Evolutionary conservation across 2,113 vertebrate genomes (phyloP), one percentile per base, ranked within the genome.

Genomic region (Orcinus orca): DNA sequence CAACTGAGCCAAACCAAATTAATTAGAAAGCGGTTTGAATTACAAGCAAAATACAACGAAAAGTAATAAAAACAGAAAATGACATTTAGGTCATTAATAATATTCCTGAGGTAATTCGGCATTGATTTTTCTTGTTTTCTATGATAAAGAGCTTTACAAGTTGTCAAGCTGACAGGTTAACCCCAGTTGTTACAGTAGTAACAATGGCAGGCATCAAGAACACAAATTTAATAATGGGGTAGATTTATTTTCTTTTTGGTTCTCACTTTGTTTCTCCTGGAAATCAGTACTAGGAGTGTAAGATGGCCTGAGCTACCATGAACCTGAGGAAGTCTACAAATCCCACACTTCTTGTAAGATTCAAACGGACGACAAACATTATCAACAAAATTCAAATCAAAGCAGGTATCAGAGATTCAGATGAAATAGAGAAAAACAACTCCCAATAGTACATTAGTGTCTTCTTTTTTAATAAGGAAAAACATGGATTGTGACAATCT

Each of bases 21-120:
- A 99, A 99, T 99, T 99, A 99, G 99, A 98, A 98, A 97, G 98
- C 91, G 98, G 99, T 99, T 99, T 99, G 99, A 99, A 99, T 98
- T 99, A 99, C 98, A 99, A 99, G 98, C 98, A 99, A 99, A 99
- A 99, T 98, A 99, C 98, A 99, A 98, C 98, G 98, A 99, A 99
- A 98, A 95, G 97, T 99, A 99, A 99, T 99, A 98, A 99, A 99
- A 99, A 99, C 98, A 99, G 98, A 97, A 99, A 98, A 98, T 98
- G 98, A 98, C 98, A 99, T 98, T 98, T 97, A 98, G 98, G 98
- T 99, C 99, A 99, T 98, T 98, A 99, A 98, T 98, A 99, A 98
- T 98, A 98, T 98, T 99, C 98, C 99, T 99, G 98, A 97, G 98
- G 98, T 98, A 99, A 99, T 99, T 98, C 98, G 97, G 98, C 99